phyloP scores from a whole-genome alignment of 2,113 vertebrate genomes.

The Neolamprologus sp. region DNA sequence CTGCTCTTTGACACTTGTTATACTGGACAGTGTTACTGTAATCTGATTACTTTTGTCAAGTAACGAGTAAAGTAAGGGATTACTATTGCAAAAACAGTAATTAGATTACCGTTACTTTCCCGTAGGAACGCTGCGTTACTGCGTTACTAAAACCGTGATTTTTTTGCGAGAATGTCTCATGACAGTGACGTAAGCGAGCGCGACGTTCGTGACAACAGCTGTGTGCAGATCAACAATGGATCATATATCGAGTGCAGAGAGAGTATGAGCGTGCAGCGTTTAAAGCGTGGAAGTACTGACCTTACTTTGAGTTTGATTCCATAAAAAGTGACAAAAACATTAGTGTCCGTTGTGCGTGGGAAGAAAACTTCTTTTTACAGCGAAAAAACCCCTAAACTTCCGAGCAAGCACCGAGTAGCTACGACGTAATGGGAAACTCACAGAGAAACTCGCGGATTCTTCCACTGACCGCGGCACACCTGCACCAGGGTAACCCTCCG shows the following conservation, averaged over 20 bases:
- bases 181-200: background rate
- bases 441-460: too few species aligned
- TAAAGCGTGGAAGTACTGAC: background rate
- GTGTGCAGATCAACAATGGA: background rate
- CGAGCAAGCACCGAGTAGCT: too few species aligned
- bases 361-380: too few species aligned
- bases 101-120: background rate
- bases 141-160: background rate
- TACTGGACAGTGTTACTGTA: background rate
- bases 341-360: too few species aligned
- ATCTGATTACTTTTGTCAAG: background rate
- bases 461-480: too few species aligned
- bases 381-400: too few species aligned
- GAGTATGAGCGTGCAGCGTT: background rate
- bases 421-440: too few species aligned
- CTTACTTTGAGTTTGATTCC: background rate
- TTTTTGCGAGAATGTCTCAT: background rate
- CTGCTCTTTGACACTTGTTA: background rate
- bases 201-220: rapidly evolving
- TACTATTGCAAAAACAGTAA: rapidly evolving
- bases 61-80: background rate
- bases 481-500: too few species aligned
- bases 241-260: rapidly evolving
- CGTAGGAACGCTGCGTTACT: background rate
- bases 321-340: too few species aligned